Percentiles rank a stretch among this genome's conserved stretches.
Evolutionary conservation across 2,888 invertebrate species (phyloP).

Genomic region (Malachius bipustulatus): DNA sequence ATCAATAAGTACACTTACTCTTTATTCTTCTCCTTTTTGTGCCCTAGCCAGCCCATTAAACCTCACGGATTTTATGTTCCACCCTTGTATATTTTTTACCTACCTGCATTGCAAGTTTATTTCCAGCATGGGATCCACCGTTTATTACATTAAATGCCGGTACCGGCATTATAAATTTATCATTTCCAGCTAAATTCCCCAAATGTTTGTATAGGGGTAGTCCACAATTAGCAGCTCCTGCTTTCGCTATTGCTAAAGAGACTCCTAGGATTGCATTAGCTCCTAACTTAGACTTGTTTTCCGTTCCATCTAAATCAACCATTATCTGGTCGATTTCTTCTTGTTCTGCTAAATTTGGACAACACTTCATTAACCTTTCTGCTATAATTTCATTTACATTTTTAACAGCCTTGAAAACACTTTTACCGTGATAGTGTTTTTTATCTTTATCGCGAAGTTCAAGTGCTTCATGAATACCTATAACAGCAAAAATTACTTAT

Average conservation of each 20-base stretch:
- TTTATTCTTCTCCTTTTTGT: no score
- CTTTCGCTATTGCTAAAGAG: conserved; percentile 92
- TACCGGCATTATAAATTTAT: conserved; percentile 82
- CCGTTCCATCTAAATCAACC: conserved; percentile 86
- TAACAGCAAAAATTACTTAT: no score
- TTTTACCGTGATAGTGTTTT: conserved; percentile 87
- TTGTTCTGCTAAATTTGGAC: conserved; percentile 82
- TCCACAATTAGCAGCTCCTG: conserved; percentile 91
- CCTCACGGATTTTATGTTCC: no score
- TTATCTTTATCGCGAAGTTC: conserved; percentile 91
- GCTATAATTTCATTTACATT: conserved; percentile 77
- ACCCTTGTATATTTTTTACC: no score
- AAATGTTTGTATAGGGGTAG: conserved; percentile 86
- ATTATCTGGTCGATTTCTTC: conserved; percentile 77
- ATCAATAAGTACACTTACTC: no score
- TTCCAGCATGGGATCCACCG: conserved; percentile 97
- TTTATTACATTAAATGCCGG: conserved; percentile 99
- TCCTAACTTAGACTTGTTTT: conserved; percentile 92
- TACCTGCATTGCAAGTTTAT: conserved; percentile 86
- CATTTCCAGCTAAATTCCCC: conserved; percentile 89
- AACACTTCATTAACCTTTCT: conserved; percentile 66
- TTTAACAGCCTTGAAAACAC: conserved; percentile 83
- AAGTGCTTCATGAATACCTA: conserved; percentile 86
- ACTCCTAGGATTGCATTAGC: conserved; percentile 97
- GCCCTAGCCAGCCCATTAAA: no score